Percentiles rank a stretch among this genome's conserved stretches.
phyloP scores from a whole-genome alignment of 2,888 invertebrate species.

The Theristus sp. region DNA sequence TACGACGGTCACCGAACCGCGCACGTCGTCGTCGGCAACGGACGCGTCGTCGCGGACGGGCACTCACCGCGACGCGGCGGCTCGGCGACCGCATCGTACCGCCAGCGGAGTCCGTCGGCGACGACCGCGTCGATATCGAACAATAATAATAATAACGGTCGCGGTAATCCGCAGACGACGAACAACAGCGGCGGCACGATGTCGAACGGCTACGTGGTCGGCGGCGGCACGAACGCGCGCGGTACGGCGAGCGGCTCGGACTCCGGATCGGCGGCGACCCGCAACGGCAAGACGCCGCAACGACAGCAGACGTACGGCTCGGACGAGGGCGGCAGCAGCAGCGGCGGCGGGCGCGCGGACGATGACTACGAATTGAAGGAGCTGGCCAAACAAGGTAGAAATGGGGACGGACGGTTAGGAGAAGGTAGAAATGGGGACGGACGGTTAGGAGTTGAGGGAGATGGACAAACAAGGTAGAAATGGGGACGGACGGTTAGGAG shows the following conservation, averaged over 20 bases:
- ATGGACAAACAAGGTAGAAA: too few species aligned
- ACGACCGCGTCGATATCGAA: background rate
- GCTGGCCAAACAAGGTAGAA: background rate
- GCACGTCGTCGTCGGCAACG: too few species aligned
- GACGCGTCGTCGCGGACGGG: background rate
- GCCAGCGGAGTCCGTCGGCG: too few species aligned
- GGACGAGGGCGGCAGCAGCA: too few species aligned
- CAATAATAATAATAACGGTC: background rate
- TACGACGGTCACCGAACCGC: too few species aligned
- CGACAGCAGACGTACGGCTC: too few species aligned
- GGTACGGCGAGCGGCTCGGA: background rate
- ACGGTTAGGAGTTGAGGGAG: too few species aligned
- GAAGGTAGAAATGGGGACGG: background rate
- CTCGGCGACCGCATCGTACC: too few species aligned
- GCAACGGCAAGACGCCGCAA: background rate
- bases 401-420: too few species aligned
- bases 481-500: too few species aligned
- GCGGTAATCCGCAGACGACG: background rate
- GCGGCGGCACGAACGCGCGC: too few species aligned
- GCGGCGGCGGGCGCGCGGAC: too few species aligned
- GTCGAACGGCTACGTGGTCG: background rate
- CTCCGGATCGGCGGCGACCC: background rate
- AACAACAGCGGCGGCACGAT: background rate
- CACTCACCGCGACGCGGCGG: background rate
- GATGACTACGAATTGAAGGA: background rate